phyloP scores from a whole-genome alignment of 2,113 vertebrate genomes.

The Pomatorhinus ruficollis region DNA sequence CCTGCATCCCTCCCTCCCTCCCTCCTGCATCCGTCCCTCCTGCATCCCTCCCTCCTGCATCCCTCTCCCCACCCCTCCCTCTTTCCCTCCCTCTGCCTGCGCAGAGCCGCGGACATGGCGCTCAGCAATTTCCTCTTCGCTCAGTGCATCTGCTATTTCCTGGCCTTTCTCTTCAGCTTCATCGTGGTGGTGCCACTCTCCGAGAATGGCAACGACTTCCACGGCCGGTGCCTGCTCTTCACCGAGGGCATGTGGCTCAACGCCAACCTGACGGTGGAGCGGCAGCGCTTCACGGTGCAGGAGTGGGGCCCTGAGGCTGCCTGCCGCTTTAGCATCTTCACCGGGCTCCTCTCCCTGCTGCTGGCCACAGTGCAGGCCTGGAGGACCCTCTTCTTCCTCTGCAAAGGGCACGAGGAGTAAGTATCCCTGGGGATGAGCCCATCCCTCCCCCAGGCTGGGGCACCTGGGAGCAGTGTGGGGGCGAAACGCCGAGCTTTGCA shows the following conservation, averaged over 20 bases:
- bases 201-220: constrained; percentile 91
- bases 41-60: neutral
- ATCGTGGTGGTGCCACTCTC: constrained; percentile 92
- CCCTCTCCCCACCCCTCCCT: neutral
- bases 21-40: neutral
- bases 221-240: constrained; percentile 93
- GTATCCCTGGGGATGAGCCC: constrained; percentile 52
- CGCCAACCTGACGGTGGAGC: constrained; percentile 92
- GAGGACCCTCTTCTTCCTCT: constrained; percentile 92
- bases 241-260: constrained; percentile 96
- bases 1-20: neutral
- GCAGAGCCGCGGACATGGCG: constrained; percentile 79
- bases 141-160: constrained; percentile 89
- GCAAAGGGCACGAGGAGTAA: constrained; percentile 97
- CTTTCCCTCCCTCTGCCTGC: neutral
- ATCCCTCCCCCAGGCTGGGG: neutral
- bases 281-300: constrained; percentile 93
- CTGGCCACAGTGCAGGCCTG: constrained; percentile 93
- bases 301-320: constrained; percentile 93
- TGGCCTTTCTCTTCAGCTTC: constrained; percentile 92
- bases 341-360: constrained; percentile 89
- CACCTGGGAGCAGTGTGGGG: neutral
- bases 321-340: constrained; percentile 94
- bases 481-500: neutral
- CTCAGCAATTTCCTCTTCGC: constrained; percentile 87